phyloP scores from a whole-genome alignment of 1,140 invertebrate species.

The Lucilia cuprina region DNA sequence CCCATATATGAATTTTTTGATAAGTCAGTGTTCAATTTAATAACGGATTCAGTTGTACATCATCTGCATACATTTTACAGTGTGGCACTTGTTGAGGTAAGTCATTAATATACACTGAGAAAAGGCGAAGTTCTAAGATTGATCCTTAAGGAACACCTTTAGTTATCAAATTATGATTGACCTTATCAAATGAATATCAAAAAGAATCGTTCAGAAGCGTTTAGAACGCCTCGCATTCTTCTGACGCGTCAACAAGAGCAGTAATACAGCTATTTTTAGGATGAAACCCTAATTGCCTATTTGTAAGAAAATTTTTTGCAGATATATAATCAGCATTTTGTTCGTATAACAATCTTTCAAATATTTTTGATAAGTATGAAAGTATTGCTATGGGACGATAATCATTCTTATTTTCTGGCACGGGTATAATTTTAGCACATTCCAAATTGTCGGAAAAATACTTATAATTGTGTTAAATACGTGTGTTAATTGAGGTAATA shows the following conservation, averaged over 20 bases:
- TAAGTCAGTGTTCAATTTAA: too few species aligned
- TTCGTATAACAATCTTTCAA: not conserved
- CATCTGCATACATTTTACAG: too few species aligned
- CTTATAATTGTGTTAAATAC: not conserved
- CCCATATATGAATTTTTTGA: too few species aligned
- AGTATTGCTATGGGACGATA: not conserved
- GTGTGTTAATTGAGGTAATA: not conserved
- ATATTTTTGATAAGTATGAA: not conserved
- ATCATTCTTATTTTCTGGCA: not conserved
- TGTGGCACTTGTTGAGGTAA: too few species aligned
- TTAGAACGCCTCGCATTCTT: too few species aligned
- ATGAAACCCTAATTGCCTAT: not conserved
- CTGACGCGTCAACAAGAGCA: not conserved
- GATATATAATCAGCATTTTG: not conserved
- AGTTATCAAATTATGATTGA: too few species aligned
- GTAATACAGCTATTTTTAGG: not conserved
- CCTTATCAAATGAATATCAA: too few species aligned
- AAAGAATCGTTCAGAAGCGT: too few species aligned
- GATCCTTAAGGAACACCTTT: too few species aligned
- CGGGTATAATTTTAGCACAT: not conserved
- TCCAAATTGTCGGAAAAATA: not conserved
- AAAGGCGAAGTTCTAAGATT: too few species aligned
- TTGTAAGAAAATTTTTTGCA: not conserved
- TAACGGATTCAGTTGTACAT: too few species aligned
- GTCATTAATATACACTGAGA: too few species aligned